These are phyloP conservation scores for Oxyruncus cristatus DNA, from an alignment of 2,113 vertebrate genomes.

Conservation along the genomic window DNA sequence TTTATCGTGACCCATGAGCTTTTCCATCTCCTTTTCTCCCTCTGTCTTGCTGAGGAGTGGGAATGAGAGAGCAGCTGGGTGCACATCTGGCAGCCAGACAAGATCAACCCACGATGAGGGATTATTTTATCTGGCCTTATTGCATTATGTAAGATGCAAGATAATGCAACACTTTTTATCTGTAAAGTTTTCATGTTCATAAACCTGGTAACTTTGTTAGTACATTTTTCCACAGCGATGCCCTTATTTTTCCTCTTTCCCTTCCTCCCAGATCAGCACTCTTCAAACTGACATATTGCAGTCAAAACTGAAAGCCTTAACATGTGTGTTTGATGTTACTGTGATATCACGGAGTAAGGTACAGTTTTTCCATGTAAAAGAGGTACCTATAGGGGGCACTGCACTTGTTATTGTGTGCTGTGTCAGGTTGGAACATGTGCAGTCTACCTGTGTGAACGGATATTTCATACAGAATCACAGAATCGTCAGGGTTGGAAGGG, in stretches of 20 bases:
- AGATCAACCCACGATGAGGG: neutral
- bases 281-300: neutral
- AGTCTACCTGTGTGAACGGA: neutral
- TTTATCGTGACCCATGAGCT: neutral
- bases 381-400: neutral
- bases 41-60: neutral
- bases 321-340: neutral
- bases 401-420: neutral
- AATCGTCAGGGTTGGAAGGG: neutral
- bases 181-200: neutral
- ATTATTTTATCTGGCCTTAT: neutral
- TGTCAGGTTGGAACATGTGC: neutral
- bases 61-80: neutral
- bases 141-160: neutral
- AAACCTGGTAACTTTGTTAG: neutral
- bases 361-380: neutral
- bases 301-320: neutral
- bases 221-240: neutral
- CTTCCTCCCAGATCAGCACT: neutral
- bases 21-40: neutral
- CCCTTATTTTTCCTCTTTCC: neutral
- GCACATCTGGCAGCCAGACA: neutral
- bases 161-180: neutral
- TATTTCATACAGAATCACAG: neutral
- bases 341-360: neutral